Conservation (phyloP, 2,113 vertebrate species). For the Lepus americanus region DNA sequence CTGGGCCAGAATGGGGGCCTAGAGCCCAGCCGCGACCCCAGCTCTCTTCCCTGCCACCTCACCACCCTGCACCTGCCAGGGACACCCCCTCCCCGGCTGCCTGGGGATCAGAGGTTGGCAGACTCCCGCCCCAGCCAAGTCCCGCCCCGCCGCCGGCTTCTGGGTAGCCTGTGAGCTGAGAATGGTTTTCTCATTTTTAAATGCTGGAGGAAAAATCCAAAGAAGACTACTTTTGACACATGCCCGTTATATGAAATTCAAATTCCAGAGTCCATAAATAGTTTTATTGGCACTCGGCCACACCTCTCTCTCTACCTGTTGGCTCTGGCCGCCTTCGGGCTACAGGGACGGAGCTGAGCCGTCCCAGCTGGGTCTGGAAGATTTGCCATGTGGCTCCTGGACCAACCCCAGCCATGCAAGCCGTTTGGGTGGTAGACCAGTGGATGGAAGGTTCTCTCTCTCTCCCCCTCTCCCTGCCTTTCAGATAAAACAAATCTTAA, state of each 20-base stretch:
- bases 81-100: neutral
- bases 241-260: slow-evolving; percentile 41
- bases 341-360: neutral
- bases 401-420: too few relatives aligned
- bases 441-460: too few relatives aligned
- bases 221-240: neutral
- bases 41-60: neutral
- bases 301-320: neutral
- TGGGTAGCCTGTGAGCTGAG: slow-evolving; percentile 16
- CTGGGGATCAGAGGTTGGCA: neutral
- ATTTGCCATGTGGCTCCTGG: neutral
- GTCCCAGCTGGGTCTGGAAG: neutral
- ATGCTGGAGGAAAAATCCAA: neutral
- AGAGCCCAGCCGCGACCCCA: rapidly evolving
- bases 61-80: neutral
- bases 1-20: neutral
- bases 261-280: slow-evolving; percentile 30
- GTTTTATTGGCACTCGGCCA: neutral
- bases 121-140: neutral
- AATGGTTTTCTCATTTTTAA: slow-evolving; percentile 57
- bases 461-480: too few relatives aligned
- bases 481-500: too few relatives aligned
- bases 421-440: too few relatives aligned
- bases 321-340: neutral
- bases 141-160: neutral